phyloP scores from a whole-genome alignment of 2,113 vertebrate species.

The Oryzias woworae region DNA sequence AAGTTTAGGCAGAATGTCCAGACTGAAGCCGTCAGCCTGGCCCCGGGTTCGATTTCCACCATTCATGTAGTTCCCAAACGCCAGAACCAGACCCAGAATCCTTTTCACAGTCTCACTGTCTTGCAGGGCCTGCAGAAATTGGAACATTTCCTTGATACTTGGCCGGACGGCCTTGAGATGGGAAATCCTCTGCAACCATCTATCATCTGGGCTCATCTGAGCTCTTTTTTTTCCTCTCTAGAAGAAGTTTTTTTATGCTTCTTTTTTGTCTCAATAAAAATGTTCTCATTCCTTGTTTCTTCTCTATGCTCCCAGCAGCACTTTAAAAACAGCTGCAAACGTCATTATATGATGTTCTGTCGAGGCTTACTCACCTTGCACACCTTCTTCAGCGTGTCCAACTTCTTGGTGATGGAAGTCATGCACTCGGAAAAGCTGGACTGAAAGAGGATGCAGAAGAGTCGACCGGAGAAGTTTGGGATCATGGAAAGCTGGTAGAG shows the following conservation, averaged over 20 bases:
- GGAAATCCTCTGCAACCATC: too few species aligned
- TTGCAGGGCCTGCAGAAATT: constrained; percentile 79
- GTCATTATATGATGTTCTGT: not conserved
- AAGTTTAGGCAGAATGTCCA: constrained; percentile 96
- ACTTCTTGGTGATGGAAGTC: constrained; percentile 84
- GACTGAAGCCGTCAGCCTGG: constrained; percentile 92
- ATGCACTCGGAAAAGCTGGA: constrained; percentile 91
- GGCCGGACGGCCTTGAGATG: too few species aligned
- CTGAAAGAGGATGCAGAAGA: constrained; percentile 96
- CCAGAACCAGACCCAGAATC: constrained; percentile 89
- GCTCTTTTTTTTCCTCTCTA: too few species aligned
- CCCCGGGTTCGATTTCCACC: constrained; percentile 94
- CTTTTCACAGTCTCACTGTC: constrained; percentile 83
- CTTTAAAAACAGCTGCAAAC: not conserved
- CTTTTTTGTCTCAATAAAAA: too few species aligned
- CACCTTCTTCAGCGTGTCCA: constrained; percentile 87
- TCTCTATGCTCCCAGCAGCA: not conserved
- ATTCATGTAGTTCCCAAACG: constrained; percentile 99
- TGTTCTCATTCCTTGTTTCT: too few species aligned
- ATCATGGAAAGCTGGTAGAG: constrained; percentile 92
- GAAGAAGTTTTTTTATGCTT: too few species aligned
- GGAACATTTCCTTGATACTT: too few species aligned
- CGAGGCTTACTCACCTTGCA: constrained; percentile 82
- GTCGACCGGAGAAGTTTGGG: constrained; percentile 92
- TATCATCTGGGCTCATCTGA: too few species aligned